Percentiles rank a stretch among this genome's conserved stretches.
These are phyloP conservation scores for Peromyscus californicus DNA, from an alignment of 2,113 vertebrate species.

Conservation along the genomic window DNA sequence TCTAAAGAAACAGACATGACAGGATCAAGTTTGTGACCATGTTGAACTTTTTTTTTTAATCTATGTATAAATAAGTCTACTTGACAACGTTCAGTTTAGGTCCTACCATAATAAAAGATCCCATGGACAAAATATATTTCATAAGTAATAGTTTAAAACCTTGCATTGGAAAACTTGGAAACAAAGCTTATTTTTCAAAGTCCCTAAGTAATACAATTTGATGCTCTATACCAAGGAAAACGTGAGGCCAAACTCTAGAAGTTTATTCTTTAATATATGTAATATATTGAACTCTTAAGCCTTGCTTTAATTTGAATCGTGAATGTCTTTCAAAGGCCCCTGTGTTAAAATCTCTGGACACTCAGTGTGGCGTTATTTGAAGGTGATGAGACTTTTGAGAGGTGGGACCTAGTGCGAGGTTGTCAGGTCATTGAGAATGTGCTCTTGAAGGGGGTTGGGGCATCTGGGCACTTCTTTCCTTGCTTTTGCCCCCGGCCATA, in stretches of 20 bases:
- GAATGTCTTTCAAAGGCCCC: background rate
- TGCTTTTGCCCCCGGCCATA: background rate
- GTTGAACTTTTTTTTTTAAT: conserved; percentile 55
- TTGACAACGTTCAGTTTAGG: conserved; percentile 78
- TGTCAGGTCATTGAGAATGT: background rate
- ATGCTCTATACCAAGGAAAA: conserved; percentile 56
- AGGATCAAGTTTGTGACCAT: conserved; percentile 53
- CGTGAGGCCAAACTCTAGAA: conserved; percentile 64
- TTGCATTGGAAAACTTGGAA: conserved; percentile 66
- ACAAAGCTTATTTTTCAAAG: conserved; percentile 77
- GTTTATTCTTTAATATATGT: conserved; percentile 46
- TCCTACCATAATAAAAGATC: conserved; percentile 76
- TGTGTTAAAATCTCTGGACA: background rate
- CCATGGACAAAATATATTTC: conserved; percentile 83
- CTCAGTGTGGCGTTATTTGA: background rate
- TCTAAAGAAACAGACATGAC: conserved; percentile 71
- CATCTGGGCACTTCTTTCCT: background rate
- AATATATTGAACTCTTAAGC: conserved; percentile 29
- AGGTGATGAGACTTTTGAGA: background rate
- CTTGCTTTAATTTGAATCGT: background rate
- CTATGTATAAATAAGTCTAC: conserved; percentile 64
- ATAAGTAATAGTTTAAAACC: conserved; percentile 75
- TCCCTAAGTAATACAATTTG: conserved; percentile 71
- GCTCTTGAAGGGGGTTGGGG: background rate
- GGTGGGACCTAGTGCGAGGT: background rate